phyloP scores from a whole-genome alignment of 2,888 invertebrate species.

The Creontiades dilutus region DNA sequence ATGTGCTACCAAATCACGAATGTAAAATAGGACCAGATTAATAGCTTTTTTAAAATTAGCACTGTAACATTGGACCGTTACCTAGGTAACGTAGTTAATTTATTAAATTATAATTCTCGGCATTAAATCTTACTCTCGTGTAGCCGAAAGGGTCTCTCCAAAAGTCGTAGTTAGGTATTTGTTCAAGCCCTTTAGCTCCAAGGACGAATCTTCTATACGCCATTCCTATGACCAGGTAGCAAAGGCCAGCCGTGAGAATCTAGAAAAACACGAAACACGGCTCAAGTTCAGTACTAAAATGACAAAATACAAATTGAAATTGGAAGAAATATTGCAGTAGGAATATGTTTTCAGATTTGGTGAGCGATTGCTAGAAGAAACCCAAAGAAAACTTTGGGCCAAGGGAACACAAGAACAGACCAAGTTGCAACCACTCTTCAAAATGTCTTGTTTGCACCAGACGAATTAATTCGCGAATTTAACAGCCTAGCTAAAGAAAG shows the following conservation, averaged over 20 bases:
- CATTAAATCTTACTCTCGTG: conserved; percentile 38
- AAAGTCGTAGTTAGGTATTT: conserved; percentile 75
- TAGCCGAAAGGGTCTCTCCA: conserved; percentile 73
- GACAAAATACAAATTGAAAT: background rate
- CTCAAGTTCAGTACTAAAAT: too few species aligned
- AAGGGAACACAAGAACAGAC: too few species aligned
- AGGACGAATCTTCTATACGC: conserved; percentile 74
- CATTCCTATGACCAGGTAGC: conserved; percentile 74
- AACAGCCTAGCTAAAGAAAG: background rate
- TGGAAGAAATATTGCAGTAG: background rate
- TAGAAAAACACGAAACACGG: conserved; percentile 58
- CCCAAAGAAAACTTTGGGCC: background rate
- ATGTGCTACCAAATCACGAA: too few species aligned
- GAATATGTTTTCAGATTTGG: background rate
- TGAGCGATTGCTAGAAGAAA: background rate
- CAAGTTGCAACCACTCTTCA: too few species aligned
- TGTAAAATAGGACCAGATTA: too few species aligned
- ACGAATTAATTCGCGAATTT: background rate
- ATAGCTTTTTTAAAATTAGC: too few species aligned
- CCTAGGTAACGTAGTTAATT: too few species aligned
- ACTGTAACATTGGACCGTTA: too few species aligned
- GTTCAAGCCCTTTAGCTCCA: conserved; percentile 75
- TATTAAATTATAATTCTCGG: background rate
- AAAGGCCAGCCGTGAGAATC: conserved; percentile 69
- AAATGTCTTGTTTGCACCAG: too few species aligned